Percentiles rank a stretch among this genome's conserved stretches.
Evolutionary conservation across 2,113 vertebrate species (phyloP).

Genomic region (Oenanthe oenanthe): DNA sequence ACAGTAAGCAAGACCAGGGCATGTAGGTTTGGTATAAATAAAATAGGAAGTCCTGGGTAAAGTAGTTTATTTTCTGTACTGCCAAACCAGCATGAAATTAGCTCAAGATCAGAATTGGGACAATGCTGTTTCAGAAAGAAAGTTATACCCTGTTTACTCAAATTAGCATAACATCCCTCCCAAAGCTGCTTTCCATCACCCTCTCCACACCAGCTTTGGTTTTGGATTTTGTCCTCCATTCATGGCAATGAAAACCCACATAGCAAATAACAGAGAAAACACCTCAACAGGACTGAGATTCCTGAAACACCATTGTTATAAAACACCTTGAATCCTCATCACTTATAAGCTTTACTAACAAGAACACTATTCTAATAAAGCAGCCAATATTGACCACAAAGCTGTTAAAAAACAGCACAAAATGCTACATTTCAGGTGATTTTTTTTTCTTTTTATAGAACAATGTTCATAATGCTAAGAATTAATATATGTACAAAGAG

Average conservation of each 20-base stretch:
- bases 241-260: not conserved
- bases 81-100: not conserved
- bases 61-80: not conserved
- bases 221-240: not conserved
- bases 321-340: not conserved
- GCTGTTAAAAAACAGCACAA: not conserved
- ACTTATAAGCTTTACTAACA: not conserved
- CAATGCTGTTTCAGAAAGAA: not conserved
- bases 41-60: not conserved
- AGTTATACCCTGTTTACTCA: not conserved
- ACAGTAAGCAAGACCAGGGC: not conserved
- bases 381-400: not conserved
- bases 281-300: not conserved
- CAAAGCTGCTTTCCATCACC: not conserved
- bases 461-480: not conserved
- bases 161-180: not conserved
- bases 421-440: not conserved
- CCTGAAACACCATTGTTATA: not conserved
- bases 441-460: not conserved
- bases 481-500: slow-evolving; percentile 8
- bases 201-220: not conserved
- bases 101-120: not conserved
- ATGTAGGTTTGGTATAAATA: not conserved
- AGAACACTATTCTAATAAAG: not conserved
- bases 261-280: not conserved